Evolutionary conservation across 2,797 vertebrate species (phyloP).

Genomic region (Alosa sapidissima): DNA sequence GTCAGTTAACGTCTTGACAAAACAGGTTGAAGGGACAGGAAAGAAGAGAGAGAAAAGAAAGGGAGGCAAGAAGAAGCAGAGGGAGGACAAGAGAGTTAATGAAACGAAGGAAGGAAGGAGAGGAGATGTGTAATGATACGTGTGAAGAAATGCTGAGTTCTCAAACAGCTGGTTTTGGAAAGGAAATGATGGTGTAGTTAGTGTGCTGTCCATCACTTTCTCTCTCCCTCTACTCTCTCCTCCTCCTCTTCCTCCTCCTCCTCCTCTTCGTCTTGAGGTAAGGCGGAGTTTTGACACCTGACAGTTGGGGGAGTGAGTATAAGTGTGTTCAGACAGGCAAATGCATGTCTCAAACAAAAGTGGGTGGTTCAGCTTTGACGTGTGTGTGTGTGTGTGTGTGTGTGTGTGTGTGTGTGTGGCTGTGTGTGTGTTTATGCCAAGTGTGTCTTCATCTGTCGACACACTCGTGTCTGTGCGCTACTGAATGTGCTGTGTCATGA

Average conservation of each 20-base stretch:
- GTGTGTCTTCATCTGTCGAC: background rate
- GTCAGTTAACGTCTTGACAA: background rate
- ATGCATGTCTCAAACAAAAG: background rate
- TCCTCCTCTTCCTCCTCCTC: constrained; percentile 23
- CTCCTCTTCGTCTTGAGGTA: background rate
- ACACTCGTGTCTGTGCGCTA: background rate
- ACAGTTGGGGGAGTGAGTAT: background rate
- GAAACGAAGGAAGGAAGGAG: background rate
- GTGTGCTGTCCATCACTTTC: constrained; percentile 28
- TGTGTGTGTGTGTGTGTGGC: constrained; percentile 18
- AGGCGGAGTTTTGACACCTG: background rate
- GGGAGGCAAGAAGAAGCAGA: background rate
- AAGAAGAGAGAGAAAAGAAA: background rate
- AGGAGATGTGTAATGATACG: background rate
- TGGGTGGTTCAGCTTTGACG: background rate
- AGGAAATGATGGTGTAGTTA: background rate
- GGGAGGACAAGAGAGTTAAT: background rate
- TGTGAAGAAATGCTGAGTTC: background rate
- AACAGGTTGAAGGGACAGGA: background rate
- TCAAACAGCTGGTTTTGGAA: background rate
- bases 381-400: constrained; percentile 25
- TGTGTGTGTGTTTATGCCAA: background rate
- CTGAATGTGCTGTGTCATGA: constrained; percentile 10
- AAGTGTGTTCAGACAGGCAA: background rate
- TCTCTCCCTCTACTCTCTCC: constrained; percentile 36